phyloP scores from a whole-genome alignment of 2,888 invertebrate species.

The Danaus chrysippus region DNA sequence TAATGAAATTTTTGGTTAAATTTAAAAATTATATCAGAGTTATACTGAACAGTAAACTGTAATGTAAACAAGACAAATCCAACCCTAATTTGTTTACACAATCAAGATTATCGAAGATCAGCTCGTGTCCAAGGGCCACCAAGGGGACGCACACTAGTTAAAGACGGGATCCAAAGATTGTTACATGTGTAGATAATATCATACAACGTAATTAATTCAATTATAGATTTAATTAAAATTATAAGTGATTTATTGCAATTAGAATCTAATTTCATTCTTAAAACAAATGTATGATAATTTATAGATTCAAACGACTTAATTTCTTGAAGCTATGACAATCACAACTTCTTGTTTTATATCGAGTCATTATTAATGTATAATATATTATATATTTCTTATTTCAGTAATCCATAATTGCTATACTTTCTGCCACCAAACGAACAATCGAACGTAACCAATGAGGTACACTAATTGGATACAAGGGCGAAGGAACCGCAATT shows the following conservation, averaged over 20 bases:
- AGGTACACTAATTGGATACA: constrained; percentile 55
- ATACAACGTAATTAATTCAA: background rate
- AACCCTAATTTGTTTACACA: constrained; percentile 16
- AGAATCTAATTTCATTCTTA: too few relatives aligned
- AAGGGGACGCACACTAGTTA: too few relatives aligned
- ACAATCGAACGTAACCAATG: constrained; percentile 19
- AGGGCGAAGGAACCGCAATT: constrained; percentile 58
- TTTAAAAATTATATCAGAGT: background rate
- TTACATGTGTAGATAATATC: background rate
- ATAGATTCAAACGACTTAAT: too few relatives aligned
- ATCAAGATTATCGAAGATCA: constrained; percentile 21
- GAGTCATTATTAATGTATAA: too few relatives aligned
- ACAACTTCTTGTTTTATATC: too few relatives aligned
- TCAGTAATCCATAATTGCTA: too few relatives aligned
- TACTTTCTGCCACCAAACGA: background rate
- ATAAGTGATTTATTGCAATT: too few relatives aligned
- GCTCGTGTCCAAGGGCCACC: constrained; percentile 19
- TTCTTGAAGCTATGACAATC: too few relatives aligned
- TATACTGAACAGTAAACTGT: too few relatives aligned
- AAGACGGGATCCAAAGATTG: background rate
- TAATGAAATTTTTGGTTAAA: constrained; percentile 1
- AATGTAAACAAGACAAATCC: constrained; percentile 1
- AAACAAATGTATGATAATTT: too few relatives aligned
- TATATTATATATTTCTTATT: too few relatives aligned
- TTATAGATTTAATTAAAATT: too few relatives aligned